Conservation (phyloP, 2,888 invertebrate genomes). For the Pycnomerus fuliginosus region DNA sequence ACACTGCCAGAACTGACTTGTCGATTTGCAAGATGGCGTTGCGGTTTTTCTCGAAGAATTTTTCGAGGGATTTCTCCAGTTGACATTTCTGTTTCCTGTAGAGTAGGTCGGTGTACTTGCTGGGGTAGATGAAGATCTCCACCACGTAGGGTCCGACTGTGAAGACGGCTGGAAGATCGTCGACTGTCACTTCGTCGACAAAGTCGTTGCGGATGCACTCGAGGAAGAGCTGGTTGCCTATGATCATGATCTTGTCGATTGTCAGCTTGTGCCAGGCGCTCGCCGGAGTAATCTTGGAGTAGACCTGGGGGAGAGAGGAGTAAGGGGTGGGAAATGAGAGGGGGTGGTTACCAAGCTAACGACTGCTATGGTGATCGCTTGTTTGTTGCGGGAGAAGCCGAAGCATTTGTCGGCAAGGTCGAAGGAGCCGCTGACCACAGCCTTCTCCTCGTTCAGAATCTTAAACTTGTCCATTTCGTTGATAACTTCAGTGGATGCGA, state of each 20-base stretch:
- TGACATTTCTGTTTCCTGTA: conserved; percentile 57
- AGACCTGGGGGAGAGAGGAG: conserved; percentile 46
- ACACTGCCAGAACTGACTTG: conserved; percentile 59
- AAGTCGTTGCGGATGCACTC: conserved; percentile 56
- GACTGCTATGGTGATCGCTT: conserved; percentile 61
- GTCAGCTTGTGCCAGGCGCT: conserved; percentile 61
- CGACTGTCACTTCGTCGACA: conserved; percentile 55
- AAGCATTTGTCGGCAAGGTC: conserved; percentile 62
- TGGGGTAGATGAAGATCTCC: conserved; percentile 60
- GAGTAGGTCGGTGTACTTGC: conserved; percentile 53
- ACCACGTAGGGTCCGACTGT: conserved; percentile 59
- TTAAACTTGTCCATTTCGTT: conserved; percentile 59
- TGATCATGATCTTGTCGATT: conserved; percentile 59
- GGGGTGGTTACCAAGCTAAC: conserved; percentile 54
- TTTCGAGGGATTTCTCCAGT: conserved; percentile 54
- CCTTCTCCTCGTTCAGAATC: conserved; percentile 58
- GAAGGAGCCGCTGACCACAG: conserved; percentile 60
- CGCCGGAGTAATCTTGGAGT: conserved; percentile 65
- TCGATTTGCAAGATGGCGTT: conserved; percentile 60
- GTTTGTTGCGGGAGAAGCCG: conserved; percentile 59
- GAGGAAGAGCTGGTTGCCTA: conserved; percentile 61
- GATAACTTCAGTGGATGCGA: conserved; percentile 54
- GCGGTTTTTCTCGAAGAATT: conserved; percentile 57
- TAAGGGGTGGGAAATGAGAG: not conserved
- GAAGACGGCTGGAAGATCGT: conserved; percentile 60